Evolutionary conservation across 1,140 invertebrate genomes (phyloP).

Genomic region (Drosophila santomea): DNA sequence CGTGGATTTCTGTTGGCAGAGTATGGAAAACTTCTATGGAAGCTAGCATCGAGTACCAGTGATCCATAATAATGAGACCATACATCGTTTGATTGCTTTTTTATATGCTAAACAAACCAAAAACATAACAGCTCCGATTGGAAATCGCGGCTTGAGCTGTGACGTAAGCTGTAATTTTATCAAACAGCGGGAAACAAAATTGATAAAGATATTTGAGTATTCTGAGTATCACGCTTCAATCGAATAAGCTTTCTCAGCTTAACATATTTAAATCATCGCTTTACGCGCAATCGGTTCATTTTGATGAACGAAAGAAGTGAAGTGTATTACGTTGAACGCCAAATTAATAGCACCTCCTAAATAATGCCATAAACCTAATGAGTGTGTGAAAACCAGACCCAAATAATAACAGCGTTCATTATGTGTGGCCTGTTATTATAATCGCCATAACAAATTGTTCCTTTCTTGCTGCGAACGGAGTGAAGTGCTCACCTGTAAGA

Average conservation of each 20-base stretch:
- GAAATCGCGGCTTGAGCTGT: too few relatives aligned
- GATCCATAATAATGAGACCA: conserved; percentile 55
- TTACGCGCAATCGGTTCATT: not conserved
- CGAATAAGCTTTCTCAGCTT: not conserved
- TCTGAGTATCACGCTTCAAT: not conserved
- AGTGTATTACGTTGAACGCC: not conserved
- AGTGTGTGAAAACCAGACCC: not conserved
- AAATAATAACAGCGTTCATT: conserved; percentile 7
- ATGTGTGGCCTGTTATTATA: conserved; percentile 18
- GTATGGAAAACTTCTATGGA: not conserved
- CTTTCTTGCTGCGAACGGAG: conserved; percentile 1
- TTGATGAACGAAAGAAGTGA: not conserved
- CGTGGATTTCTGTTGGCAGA: conserved; percentile 30
- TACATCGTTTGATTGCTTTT: not conserved
- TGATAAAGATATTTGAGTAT: too few relatives aligned
- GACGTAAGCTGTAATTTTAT: too few relatives aligned
- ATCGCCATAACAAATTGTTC: conserved; percentile 22
- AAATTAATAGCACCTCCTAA: not conserved
- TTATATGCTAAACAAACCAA: not conserved
- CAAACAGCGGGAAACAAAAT: too few relatives aligned
- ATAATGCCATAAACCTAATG: conserved; percentile 6
- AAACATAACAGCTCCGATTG: too few relatives aligned
- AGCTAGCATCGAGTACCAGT: conserved; percentile 27
- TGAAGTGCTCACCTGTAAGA: not conserved
- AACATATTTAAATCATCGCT: not conserved